Evolutionary conservation across 2,797 vertebrate species (phyloP), one percentile per base, ranked within the genome.

Genomic region (Rhabdophis nuchalis): DNA sequence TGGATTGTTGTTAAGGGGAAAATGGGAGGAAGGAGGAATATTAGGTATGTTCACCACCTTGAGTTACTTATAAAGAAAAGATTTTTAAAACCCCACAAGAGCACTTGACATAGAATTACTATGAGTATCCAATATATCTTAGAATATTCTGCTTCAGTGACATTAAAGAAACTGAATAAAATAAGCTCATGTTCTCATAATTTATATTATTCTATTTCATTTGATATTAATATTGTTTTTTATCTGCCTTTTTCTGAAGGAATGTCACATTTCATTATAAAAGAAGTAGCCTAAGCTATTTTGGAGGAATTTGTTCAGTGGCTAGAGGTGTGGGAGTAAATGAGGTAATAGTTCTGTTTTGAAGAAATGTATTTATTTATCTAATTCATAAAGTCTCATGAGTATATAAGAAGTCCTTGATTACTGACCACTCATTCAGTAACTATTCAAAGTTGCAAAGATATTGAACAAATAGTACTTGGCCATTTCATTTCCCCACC

Each of bases 201-300:
- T 23, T 85, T 85, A 18, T 52, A 32, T 27, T 77, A 18, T 23
- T 11, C 9, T 72, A 3, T 90, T 90, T 12, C 27, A 32, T 50
- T 50, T 41, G 27, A n/a, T 94, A 95, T 90, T 52, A 86, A 68
- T 64, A 54, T 54, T 56, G 1, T 8, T 94, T 72, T 96, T 95
- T 94, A 50, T 93, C 95, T 94, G 29, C 93, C 32, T 95, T 96
- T 52, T 93, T 91, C 93, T 88, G 91, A 95, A 99, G 99, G 97
- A 99, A 99, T 56, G 98, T 98, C 97, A 99, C 98, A 18, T 99
- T 99, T 97, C 98, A 99, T 97, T 99, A 99, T 95, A 98, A 98
- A 96, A 98, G 98, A 94, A 99, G 99, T 98, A 99, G 98, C 58
- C 97, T 98, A 54, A 99, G 98, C 3, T 99, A 98, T 97, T 99